These are phyloP conservation scores for Homalodisca vitripennis DNA, from an alignment of 1,140 invertebrate genomes.

Conservation along the genomic window DNA sequence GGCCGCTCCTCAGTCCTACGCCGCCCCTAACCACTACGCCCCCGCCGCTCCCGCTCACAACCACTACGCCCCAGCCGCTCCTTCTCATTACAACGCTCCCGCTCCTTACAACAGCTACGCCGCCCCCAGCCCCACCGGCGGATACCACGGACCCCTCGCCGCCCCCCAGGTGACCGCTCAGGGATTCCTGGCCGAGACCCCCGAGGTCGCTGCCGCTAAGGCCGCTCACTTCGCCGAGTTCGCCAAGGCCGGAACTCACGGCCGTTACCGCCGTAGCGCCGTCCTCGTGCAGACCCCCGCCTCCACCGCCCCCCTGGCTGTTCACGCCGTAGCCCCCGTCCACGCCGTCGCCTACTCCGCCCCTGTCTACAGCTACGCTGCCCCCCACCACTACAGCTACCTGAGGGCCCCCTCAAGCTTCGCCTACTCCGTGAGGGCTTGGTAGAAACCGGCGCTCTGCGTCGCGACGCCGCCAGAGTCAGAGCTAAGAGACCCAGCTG, in stretches of 20 bases:
- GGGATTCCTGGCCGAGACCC: slow-evolving; percentile 28
- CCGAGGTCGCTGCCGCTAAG: slow-evolving; percentile 39
- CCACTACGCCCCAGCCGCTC: slow-evolving; percentile 53
- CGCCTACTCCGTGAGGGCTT: not conserved
- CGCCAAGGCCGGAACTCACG: slow-evolving; percentile 34
- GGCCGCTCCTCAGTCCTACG: slow-evolving; percentile 44
- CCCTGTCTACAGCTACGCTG: slow-evolving; percentile 7
- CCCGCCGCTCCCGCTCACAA: slow-evolving; percentile 53
- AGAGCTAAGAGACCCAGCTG: not conserved
- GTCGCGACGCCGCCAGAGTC: not conserved
- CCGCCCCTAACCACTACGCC: slow-evolving; percentile 53
- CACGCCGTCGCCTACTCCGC: slow-evolving; percentile 19
- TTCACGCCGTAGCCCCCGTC: slow-evolving; percentile 1
- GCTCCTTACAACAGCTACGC: slow-evolving; percentile 51
- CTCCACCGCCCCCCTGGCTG: slow-evolving; percentile 47
- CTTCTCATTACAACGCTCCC: slow-evolving; percentile 53
- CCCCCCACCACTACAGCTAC: not conserved
- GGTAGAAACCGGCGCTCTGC: too few relatives aligned
- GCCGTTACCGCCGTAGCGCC: slow-evolving; percentile 12
- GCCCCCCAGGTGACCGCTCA: slow-evolving; percentile 25
- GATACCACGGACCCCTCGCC: slow-evolving; percentile 48
- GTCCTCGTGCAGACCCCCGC: slow-evolving; percentile 49
- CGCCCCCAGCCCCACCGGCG: slow-evolving; percentile 53
- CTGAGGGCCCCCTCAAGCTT: slow-evolving; percentile 8
- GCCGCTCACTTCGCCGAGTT: slow-evolving; percentile 30